Evolutionary conservation across 1,140 invertebrate species (phyloP).

Genomic region (Brachionus sp.): DNA sequence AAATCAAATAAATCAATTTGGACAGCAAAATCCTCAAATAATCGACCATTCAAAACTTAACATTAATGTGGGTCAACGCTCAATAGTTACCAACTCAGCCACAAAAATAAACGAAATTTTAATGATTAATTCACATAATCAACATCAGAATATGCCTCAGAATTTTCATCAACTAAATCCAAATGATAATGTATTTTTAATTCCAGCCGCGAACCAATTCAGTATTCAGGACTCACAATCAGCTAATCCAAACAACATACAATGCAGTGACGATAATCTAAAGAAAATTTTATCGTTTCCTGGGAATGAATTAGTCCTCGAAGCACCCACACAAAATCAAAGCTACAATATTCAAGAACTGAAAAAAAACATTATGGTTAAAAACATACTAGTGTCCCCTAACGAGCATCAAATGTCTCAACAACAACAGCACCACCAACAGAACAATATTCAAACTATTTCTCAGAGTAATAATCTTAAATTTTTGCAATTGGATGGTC

Average conservation of each 20-base stretch:
- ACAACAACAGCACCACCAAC: neutral
- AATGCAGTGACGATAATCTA: neutral
- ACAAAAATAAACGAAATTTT: constrained; percentile 39
- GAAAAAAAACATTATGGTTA: neutral
- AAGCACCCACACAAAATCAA: neutral
- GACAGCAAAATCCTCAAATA: neutral
- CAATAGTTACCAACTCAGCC: neutral
- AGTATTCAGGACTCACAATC: neutral
- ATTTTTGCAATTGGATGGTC: constrained; percentile 27
- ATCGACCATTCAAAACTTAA: neutral
- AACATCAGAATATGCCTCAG: neutral
- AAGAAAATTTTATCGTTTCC: neutral
- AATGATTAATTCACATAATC: neutral
- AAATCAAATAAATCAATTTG: neutral
- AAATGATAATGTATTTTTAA: constrained; percentile 1
- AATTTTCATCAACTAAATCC: neutral
- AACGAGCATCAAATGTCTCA: neutral
- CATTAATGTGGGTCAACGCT: neutral
- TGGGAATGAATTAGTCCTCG: neutral
- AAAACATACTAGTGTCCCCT: neutral
- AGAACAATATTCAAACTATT: neutral
- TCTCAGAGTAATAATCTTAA: neutral
- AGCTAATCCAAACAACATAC: neutral
- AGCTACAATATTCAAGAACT: neutral
- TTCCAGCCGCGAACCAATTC: neutral